Conservation (phyloP, 2,113 vertebrate species). For the Alouatta palliata region DNA sequence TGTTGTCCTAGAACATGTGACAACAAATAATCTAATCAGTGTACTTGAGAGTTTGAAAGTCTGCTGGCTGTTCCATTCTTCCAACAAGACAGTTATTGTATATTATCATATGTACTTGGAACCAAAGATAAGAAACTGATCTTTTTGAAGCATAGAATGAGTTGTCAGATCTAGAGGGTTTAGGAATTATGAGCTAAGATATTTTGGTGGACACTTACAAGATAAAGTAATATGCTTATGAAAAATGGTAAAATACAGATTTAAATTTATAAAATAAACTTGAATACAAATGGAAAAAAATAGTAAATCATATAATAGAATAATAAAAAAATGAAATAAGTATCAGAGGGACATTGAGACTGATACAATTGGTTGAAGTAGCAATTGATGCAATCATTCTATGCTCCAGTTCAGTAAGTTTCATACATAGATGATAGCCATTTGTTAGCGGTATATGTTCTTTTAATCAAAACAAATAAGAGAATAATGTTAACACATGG, state of each 20-base stretch:
- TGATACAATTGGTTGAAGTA: neutral
- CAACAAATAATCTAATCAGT: neutral
- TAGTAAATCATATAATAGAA: neutral
- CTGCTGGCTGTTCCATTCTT: neutral
- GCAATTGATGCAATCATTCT: neutral
- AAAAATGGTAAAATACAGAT: neutral
- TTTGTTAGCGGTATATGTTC: neutral
- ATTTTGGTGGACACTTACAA: neutral
- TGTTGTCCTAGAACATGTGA: neutral
- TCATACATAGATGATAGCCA: neutral
- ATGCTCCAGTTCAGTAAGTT: neutral
- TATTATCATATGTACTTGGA: slow-evolving; percentile 19
- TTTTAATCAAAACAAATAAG: slow-evolving; percentile 44
- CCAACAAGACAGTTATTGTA: neutral
- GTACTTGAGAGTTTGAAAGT: slow-evolving; percentile 32
- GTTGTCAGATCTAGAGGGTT: neutral
- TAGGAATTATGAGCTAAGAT: slow-evolving; percentile 23
- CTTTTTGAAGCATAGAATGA: slow-evolving; percentile 27
- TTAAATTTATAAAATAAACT: slow-evolving; percentile 23
- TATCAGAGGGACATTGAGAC: neutral
- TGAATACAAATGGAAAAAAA: neutral
- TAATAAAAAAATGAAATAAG: slow-evolving; percentile 1
- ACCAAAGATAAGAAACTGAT: slow-evolving; percentile 9
- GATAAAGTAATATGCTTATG: neutral
- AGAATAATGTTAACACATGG: neutral